Percentiles rank a stretch among this genome's conserved stretches.
These are phyloP conservation scores for Seira ritae DNA, from an alignment of 2,888 invertebrate genomes.

Conservation along the genomic window DNA sequence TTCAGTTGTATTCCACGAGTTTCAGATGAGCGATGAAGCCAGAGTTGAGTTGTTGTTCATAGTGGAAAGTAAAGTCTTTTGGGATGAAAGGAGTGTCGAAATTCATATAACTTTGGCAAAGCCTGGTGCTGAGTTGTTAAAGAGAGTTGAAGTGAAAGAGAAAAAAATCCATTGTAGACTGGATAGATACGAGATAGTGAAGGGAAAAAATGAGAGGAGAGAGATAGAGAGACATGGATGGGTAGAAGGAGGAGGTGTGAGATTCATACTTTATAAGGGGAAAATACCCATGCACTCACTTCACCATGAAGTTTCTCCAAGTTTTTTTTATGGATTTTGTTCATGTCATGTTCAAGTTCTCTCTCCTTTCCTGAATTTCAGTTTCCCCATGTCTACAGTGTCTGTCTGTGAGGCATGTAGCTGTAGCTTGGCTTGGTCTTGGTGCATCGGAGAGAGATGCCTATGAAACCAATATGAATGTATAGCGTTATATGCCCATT, in stretches of 20 bases:
- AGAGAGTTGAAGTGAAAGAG: slow-evolving; percentile 53
- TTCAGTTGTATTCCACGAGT: slow-evolving; percentile 22
- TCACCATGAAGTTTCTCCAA: no score
- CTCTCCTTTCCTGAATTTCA: slow-evolving; percentile 31
- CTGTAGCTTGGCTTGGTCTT: no score
- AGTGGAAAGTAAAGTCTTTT: slow-evolving; percentile 61
- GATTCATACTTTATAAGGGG: slow-evolving; percentile 39
- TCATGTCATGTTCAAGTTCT: slow-evolving; percentile 47
- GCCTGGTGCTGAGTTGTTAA: slow-evolving; percentile 54
- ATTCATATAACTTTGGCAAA: slow-evolving; percentile 60
- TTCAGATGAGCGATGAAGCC: no score
- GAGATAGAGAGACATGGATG: slow-evolving; percentile 33
- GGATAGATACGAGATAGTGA: not conserved
- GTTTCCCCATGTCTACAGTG: not conserved
- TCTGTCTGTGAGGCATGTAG: no score
- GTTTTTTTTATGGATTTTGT: slow-evolving; percentile 34
- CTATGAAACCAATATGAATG: no score
- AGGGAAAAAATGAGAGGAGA: not conserved
- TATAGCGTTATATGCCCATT: no score
- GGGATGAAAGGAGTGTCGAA: slow-evolving; percentile 63
- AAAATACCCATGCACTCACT: slow-evolving; percentile 1
- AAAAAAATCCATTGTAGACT: slow-evolving; percentile 20
- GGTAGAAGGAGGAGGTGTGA: slow-evolving; percentile 52
- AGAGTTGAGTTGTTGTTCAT: slow-evolving; percentile 36
- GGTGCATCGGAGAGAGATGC: no score